Evolutionary conservation across 35 echinoderm and acorn worm species (phyloP), one percentile per base, ranked within the genome.

Genomic region (Ophioderma brevispina): DNA sequence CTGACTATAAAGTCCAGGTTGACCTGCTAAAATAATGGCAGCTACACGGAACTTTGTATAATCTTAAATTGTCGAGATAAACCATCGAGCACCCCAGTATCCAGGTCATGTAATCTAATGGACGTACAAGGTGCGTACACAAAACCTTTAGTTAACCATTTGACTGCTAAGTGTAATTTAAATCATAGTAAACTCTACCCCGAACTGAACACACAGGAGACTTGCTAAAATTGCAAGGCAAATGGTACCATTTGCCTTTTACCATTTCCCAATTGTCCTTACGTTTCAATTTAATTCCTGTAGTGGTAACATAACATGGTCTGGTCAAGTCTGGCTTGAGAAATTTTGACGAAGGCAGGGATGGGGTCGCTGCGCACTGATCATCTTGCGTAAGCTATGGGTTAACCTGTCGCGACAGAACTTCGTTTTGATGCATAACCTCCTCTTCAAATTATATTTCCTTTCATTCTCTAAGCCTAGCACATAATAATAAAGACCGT

Each of bases 391-490:
- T 30, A 13, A 4, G n/a, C 6, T 70, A 25, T 18, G 59, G 59
- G 59, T 6, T 70, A 13, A 70, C 5, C 59, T 70, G 59, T 25
- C 59, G 59, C 5, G 59, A 70, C 59, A 70, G 59, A 8, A 18
- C 6, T 70, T 70, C 59, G 17, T 25, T 70, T 70, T 25, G 23
- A 70, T 70, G 59, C 59, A 70, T 70, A 70, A 70, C 59, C 59
- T 70, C 41, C 59, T 70, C 59, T 70, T 70, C 59, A 70, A 70
- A 70, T 70, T 70, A 70, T 70, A 70, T 70, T 70, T 70, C 59
- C 59, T 70, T 70, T 70, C 28, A 70, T 70, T 70, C 59, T 70
- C 4, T 46, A 70, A 70, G 59, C 59, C 59, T 30, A 70, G 28
- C 59, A 25, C 59, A 70, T 70, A 70, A 70, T 70, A 70, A 70